A percentile compares a stretch with the other conserved stretches of the same genome.
Evolutionary conservation across 2,113 vertebrate genomes (phyloP).

Genomic region (Carettochelys insculpta): DNA sequence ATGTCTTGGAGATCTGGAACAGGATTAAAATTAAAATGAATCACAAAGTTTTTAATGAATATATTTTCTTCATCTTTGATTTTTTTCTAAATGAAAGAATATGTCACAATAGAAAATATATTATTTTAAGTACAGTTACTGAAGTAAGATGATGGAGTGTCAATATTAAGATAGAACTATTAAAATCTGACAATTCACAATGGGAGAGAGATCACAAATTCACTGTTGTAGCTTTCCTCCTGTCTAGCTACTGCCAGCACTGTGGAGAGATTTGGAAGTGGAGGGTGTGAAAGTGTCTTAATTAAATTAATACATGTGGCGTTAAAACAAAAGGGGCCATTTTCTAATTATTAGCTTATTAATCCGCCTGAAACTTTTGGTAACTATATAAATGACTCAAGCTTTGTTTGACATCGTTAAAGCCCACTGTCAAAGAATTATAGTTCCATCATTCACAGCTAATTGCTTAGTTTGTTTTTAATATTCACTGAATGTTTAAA

Average conservation of each 20-base stretch:
- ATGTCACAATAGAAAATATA: neutral
- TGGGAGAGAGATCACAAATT: neutral
- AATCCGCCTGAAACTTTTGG: neutral
- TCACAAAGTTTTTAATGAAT: neutral
- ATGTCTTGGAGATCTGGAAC: neutral
- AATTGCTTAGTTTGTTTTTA: neutral
- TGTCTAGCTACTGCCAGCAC: neutral
- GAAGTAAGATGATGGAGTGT: neutral
- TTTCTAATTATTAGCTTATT: neutral
- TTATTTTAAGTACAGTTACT: neutral
- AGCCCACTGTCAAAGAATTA: neutral
- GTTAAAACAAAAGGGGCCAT: neutral
- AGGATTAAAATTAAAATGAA: neutral
- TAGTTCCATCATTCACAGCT: neutral
- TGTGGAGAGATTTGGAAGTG: neutral
- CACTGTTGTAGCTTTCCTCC: neutral
- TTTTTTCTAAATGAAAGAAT: conserved; percentile 1
- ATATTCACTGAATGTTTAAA: neutral
- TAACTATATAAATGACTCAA: neutral
- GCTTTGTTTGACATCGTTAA: neutral
- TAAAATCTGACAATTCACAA: neutral
- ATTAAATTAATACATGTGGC: neutral
- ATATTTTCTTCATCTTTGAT: neutral
- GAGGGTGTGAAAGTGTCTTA: neutral
- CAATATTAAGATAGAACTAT: neutral